Conservation (phyloP, 2,888 invertebrate genomes). For the Drosophila ustulata region DNA sequence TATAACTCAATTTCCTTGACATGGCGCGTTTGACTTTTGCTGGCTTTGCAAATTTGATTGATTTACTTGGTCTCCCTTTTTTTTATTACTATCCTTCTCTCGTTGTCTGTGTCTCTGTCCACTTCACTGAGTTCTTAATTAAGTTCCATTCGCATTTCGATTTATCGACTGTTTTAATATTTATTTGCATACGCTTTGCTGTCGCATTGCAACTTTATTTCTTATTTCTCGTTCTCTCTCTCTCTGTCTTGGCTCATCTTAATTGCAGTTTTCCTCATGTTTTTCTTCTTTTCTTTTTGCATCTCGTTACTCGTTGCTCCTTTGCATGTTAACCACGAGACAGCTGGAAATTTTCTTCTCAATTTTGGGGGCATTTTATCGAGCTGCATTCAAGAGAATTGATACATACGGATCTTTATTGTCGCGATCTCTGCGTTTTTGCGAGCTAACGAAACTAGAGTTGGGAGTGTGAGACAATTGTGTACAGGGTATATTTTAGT, state of each 20-base stretch:
- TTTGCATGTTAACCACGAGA: background rate
- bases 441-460: background rate
- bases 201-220: conserved; percentile 32
- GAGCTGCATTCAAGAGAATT: too few species aligned
- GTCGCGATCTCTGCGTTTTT: background rate
- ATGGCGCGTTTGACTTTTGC: conserved; percentile 28
- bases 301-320: background rate
- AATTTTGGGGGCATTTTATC: too few species aligned
- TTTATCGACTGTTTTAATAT: conserved; percentile 51
- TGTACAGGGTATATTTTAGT: conserved; percentile 4
- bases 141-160: conserved; percentile 45
- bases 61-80: conserved; percentile 32
- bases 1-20: conserved; percentile 50
- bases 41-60: conserved; percentile 42
- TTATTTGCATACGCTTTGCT: conserved; percentile 49
- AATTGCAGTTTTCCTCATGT: conserved; percentile 30
- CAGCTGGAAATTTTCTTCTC: background rate
- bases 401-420: background rate
- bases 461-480: background rate
- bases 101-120: background rate
- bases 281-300: background rate
- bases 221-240: conserved; percentile 11
- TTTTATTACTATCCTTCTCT: background rate
- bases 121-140: conserved; percentile 47
- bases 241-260: conserved; percentile 23